Evolutionary conservation across 2,113 vertebrate species (phyloP).

Genomic region (Riparia riparia): DNA sequence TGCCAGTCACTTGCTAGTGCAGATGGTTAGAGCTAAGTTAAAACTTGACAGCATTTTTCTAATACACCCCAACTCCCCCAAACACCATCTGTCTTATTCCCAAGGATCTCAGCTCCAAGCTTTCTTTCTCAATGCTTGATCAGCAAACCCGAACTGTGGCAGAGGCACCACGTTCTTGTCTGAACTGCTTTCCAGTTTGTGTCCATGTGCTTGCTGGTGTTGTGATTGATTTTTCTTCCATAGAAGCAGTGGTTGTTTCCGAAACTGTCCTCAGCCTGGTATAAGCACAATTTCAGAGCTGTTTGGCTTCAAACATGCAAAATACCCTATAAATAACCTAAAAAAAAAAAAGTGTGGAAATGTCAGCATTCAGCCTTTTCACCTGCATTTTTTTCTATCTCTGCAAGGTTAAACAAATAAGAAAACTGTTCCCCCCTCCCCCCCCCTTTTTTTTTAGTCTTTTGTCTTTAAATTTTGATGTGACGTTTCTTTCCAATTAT

Average conservation of each 20-base stretch:
- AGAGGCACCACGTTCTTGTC: neutral
- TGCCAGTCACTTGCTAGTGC: conserved; percentile 52
- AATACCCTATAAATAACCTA: neutral
- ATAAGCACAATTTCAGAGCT: neutral
- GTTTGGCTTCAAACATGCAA: neutral
- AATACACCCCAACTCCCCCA: conserved; percentile 39
- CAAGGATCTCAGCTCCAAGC: neutral
- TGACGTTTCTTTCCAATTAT: neutral
- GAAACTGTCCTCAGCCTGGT: conserved; percentile 11
- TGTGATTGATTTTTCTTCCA: neutral
- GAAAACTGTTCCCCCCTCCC: neutral
- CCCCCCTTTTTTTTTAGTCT: neutral
- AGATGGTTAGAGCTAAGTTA: conserved; percentile 54
- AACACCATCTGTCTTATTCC: conserved; percentile 44
- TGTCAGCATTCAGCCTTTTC: neutral
- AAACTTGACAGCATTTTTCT: conserved; percentile 47
- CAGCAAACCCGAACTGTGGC: conserved; percentile 17
- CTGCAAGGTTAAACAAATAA: neutral
- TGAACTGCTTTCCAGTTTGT: conserved; percentile 8
- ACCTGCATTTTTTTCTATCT: neutral
- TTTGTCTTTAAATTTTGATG: neutral
- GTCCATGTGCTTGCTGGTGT: conserved; percentile 26
- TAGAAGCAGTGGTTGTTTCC: neutral
- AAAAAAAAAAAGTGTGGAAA: neutral
- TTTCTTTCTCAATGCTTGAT: neutral